Percentiles rank a stretch among this genome's conserved stretches.
These are phyloP conservation scores for Myripristis murdjan DNA, from an alignment of 2,797 vertebrate genomes.

Conservation along the genomic window DNA sequence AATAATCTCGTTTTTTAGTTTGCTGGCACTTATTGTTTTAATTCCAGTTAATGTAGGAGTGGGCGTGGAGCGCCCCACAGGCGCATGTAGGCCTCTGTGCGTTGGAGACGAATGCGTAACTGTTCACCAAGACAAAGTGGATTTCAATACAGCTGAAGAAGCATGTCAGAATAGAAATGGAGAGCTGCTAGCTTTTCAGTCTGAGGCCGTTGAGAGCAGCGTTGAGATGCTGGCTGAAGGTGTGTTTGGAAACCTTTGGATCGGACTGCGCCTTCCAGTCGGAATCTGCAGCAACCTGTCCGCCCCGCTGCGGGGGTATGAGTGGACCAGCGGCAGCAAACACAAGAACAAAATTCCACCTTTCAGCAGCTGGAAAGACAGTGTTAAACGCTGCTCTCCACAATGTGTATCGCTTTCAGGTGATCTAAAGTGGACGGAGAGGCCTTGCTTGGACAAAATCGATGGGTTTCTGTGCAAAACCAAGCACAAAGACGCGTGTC, in stretches of 20 bases:
- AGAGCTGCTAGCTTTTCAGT: slow-evolving; percentile 60
- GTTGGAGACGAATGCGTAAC: slow-evolving; percentile 56
- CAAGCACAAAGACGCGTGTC: slow-evolving; percentile 51
- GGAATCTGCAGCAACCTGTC: slow-evolving; percentile 58
- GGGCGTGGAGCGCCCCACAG: background rate
- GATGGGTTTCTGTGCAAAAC: slow-evolving; percentile 76
- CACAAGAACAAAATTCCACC: slow-evolving; percentile 55
- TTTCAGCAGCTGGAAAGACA: slow-evolving; percentile 74
- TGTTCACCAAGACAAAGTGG: slow-evolving; percentile 47
- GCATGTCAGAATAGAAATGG: slow-evolving; percentile 63
- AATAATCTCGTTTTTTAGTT: background rate
- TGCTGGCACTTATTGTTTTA: slow-evolving; percentile 1
- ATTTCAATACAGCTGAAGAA: slow-evolving; percentile 72
- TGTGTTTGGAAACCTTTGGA: slow-evolving; percentile 83
- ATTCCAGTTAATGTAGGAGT: slow-evolving; percentile 7
- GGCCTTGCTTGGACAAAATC: slow-evolving; percentile 43
- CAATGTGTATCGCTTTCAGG: slow-evolving; percentile 72
- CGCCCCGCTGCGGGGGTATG: slow-evolving; percentile 82
- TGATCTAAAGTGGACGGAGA: slow-evolving; percentile 58
- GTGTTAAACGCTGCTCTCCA: slow-evolving; percentile 53
- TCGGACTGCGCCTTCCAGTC: slow-evolving; percentile 81
- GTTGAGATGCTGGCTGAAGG: slow-evolving; percentile 42
- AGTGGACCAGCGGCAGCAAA: slow-evolving; percentile 82
- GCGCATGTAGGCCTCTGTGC: slow-evolving; percentile 56
- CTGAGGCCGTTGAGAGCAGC: slow-evolving; percentile 23